phyloP scores from a whole-genome alignment of 2,113 vertebrate species.

The Indri indri region DNA sequence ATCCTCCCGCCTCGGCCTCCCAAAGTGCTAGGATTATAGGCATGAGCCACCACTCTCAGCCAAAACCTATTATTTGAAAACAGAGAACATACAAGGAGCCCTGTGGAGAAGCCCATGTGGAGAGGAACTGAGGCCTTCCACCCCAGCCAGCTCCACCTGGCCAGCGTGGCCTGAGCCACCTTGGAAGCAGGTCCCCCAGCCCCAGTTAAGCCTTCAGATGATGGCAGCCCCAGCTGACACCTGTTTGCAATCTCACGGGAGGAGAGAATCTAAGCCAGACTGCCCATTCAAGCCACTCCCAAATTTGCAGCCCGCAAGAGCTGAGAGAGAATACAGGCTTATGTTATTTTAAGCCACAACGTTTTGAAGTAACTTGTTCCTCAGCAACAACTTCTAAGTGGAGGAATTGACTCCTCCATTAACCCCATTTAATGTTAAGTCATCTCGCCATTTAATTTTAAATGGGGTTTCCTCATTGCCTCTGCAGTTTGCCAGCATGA shows the following conservation, averaged over 20 bases:
- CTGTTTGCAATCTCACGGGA: background rate
- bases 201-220: background rate
- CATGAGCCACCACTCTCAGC: no score
- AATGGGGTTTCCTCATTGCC: background rate
- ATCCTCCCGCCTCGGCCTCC: no score
- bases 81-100: background rate
- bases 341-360: background rate
- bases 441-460: no score
- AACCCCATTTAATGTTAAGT: background rate
- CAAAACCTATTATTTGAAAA: background rate
- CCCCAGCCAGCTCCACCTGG: background rate
- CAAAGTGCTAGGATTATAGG: no score
- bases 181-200: background rate
- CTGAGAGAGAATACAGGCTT: background rate
- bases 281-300: background rate
- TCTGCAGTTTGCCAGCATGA: no score
- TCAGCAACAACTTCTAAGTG: background rate
- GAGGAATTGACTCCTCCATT: background rate
- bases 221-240: background rate
- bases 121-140: background rate
- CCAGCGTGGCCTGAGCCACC: background rate
- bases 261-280: background rate
- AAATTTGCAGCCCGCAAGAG: background rate
- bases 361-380: background rate
- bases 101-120: background rate